phyloP scores from a whole-genome alignment of 2,888 invertebrate genomes.

The Eustalomyia histrio region DNA sequence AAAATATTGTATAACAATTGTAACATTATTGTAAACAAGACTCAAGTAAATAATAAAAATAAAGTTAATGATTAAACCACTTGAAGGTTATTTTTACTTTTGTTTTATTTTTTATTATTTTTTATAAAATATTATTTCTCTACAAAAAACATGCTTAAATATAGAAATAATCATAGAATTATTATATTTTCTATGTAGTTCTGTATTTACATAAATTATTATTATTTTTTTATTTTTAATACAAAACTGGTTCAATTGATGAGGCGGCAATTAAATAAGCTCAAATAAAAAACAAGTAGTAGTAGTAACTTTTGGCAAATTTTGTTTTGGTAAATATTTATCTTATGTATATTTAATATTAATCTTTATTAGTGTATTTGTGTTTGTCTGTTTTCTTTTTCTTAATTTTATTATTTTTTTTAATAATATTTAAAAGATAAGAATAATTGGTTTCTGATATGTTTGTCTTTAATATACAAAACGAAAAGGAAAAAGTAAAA shows the following conservation, averaged over 20 bases:
- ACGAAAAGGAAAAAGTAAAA: neutral
- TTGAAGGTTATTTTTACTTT: neutral
- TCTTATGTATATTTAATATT: too few relatives aligned
- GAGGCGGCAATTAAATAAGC: neutral
- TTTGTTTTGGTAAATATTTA: neutral
- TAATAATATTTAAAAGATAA: neutral
- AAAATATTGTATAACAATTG: too few relatives aligned
- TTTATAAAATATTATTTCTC: too few relatives aligned
- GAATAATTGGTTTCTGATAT: slow-evolving; percentile 1
- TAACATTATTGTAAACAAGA: too few relatives aligned
- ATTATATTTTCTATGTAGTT: too few relatives aligned
- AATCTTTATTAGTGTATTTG: slow-evolving; percentile 5
- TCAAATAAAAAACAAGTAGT: too few relatives aligned
- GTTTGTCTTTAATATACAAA: slow-evolving; percentile 2
- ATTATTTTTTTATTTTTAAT: too few relatives aligned
- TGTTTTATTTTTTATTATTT: neutral
- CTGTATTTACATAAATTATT: too few relatives aligned
- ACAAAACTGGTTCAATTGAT: neutral
- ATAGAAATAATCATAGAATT: too few relatives aligned
- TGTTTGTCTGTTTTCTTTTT: neutral
- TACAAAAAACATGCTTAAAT: too few relatives aligned
- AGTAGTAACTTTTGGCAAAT: neutral
- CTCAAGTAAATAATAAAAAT: neutral
- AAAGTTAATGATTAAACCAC: neutral
- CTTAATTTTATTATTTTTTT: neutral